A percentile compares a stretch with the other conserved stretches of the same genome.
Evolutionary conservation across 2,113 vertebrate genomes (phyloP).

Genomic region (Cranoglanis bouderius): DNA sequence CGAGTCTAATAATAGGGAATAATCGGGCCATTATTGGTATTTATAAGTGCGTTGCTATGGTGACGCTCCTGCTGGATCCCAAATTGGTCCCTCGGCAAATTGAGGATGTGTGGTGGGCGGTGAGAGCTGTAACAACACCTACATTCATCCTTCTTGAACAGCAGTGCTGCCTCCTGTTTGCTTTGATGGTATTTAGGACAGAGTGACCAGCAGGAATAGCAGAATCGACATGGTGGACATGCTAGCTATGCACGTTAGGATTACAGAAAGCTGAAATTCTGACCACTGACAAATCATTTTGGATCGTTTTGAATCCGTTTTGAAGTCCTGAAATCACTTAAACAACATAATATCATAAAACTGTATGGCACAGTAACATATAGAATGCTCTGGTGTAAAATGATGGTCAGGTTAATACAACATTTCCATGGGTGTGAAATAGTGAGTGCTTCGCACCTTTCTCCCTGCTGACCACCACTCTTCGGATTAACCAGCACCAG

Average conservation of each 20-base stretch:
- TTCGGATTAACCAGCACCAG: conserved; percentile 93
- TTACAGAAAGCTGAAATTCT: conserved; percentile 3
- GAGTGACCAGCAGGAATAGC: conserved; percentile 37
- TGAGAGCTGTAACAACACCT: conserved; percentile 56
- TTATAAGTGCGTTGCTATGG: conserved; percentile 66
- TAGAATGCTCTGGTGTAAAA: not conserved
- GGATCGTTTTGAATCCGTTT: no score
- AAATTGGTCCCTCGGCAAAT: conserved; percentile 48
- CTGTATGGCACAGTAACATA: not conserved
- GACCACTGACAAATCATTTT: not conserved
- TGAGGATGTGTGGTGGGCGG: conserved; percentile 54
- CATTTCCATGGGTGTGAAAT: not conserved
- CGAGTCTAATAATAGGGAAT: conserved; percentile 64
- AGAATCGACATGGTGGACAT: conserved; percentile 6
- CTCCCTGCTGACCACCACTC: conserved; percentile 92
- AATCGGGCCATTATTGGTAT: conserved; percentile 64
- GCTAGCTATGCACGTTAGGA: not conserved
- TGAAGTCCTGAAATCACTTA: not conserved
- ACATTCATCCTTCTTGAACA: conserved; percentile 56
- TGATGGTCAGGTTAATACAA: not conserved
- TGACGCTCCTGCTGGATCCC: conserved; percentile 52
- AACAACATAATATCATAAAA: not conserved
- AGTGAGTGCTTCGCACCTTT: conserved; percentile 72
- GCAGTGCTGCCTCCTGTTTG: conserved; percentile 45
- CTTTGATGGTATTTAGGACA: conserved; percentile 54